phyloP scores from a whole-genome alignment of 2,113 vertebrate species.

The Pomatorhinus ruficollis region DNA sequence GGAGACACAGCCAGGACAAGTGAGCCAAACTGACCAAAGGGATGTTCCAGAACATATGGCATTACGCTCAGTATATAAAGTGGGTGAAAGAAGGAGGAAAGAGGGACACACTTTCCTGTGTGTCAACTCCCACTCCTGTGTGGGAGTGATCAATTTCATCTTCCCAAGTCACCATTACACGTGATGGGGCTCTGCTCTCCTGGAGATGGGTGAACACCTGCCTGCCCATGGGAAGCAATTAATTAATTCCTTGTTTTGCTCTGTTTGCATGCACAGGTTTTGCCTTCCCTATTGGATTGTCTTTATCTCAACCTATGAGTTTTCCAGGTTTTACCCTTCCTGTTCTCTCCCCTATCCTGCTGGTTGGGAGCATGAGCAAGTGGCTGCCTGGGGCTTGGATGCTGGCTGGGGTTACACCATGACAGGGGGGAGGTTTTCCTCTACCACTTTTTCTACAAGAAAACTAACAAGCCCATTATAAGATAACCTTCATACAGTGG shows the following conservation, averaged over 20 bases:
- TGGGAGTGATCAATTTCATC: background rate
- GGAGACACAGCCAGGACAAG: background rate
- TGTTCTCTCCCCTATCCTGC: background rate
- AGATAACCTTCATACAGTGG: background rate
- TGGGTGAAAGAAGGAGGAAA: background rate
- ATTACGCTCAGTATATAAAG: no score
- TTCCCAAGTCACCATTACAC: background rate
- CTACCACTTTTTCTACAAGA: background rate
- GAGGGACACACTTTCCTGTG: background rate
- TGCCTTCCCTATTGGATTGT: background rate
- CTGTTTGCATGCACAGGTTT: background rate
- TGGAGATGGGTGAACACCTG: background rate
- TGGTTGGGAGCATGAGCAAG: background rate
- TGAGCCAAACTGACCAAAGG: background rate
- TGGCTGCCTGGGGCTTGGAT: background rate
- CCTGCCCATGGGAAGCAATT: background rate
- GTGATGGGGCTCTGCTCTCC: background rate
- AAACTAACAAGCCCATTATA: background rate
- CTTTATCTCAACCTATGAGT: background rate
- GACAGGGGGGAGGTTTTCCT: background rate
- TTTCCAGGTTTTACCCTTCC: background rate
- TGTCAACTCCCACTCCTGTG: no score
- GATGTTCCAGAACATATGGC: background rate
- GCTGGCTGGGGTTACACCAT: background rate
- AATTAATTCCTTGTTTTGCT: background rate